Base-by-base conservation (phyloP, 2,113 vertebrate genomes). In the Pseudorhombus dupliciocellatus region DNA sequence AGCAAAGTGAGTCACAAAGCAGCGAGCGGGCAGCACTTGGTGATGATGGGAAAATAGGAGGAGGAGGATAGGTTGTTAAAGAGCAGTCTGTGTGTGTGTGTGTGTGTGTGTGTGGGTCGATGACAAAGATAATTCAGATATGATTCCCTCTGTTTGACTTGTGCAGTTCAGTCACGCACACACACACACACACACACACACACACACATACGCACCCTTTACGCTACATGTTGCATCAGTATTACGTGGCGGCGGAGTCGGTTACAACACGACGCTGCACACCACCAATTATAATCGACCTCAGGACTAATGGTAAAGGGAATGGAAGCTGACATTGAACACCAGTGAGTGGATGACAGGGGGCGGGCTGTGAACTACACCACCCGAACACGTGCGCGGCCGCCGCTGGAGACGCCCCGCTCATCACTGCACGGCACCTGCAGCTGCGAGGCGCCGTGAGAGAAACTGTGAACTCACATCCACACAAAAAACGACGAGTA, bases 211-310 rank as follows among this genome's bases (percentile, higher is more conserved):
- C 26, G 63, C 56, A 55, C 28, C 20, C 21, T 31, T 34, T 59
- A 31, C 56, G 55, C 75, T 34, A 75, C 80, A 52, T 57, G 74
- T 88, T 88, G 87, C 86, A 70, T 88, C 88, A 87, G 69, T 30
- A 65, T 87, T 87, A 69, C 88, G 25, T 53, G 16, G 65, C 20
- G 3, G 40, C 56, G 16, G 61, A 65, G 74, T 85, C 57, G n/a
- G 81, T 73, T 84, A 64, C 77, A 79, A 70, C 73, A 57, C 4
- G 8, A 67, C 72, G 68, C 64, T 11, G 50, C 20, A 64, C 60
- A 73, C 63, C 73, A 66, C 14, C 83, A 85, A 66, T 73, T 86
- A 80, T 18, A 71, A 70, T 50, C 5, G 37, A 87, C 66, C 69
- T 77, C 56, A 9, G 68, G 72, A 73, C 80, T 90, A 82, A 88